Percentiles rank a stretch among this genome's conserved stretches.
phyloP scores from a whole-genome alignment of 2,888 invertebrate species.

The Polydrusus cervinus region DNA sequence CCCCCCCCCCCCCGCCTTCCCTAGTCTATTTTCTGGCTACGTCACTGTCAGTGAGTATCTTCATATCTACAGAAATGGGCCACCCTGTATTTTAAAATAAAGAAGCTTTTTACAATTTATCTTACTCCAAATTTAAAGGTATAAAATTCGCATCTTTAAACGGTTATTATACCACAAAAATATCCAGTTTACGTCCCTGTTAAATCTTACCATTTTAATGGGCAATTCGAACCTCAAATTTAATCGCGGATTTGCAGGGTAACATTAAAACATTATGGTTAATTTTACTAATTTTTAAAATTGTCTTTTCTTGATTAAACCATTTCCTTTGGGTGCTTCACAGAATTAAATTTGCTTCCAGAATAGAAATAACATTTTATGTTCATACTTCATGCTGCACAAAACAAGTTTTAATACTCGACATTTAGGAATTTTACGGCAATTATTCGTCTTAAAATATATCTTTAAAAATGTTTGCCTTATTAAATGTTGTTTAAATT shows the following conservation, averaged over 20 bases:
- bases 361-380: conserved; percentile 23
- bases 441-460: conserved; percentile 4
- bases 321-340: conserved; percentile 9
- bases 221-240: conserved; percentile 24
- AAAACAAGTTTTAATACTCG: conserved; percentile 7
- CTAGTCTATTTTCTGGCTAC: too few species aligned
- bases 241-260: conserved; percentile 31
- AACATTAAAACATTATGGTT: conserved; percentile 28
- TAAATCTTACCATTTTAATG: conserved; percentile 25
- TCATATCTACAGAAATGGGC: too few species aligned
- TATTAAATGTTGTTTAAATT: too few species aligned
- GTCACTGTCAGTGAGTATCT: too few species aligned
- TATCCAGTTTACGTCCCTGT: conserved; percentile 12
- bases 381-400: conserved; percentile 6
- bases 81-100: neutral
- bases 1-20: too few species aligned
- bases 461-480: neutral
- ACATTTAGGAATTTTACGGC: neutral
- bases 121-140: neutral
- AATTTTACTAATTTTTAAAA: conserved; percentile 31
- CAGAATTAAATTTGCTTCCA: conserved; percentile 9
- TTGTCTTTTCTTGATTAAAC: conserved; percentile 34
- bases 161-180: conserved; percentile 15
- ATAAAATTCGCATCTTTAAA: conserved; percentile 7
- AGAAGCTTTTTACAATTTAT: neutral